These are phyloP conservation scores for Triplophysa bombifrons DNA, from an alignment of 2,797 vertebrate genomes.

Conservation along the genomic window DNA sequence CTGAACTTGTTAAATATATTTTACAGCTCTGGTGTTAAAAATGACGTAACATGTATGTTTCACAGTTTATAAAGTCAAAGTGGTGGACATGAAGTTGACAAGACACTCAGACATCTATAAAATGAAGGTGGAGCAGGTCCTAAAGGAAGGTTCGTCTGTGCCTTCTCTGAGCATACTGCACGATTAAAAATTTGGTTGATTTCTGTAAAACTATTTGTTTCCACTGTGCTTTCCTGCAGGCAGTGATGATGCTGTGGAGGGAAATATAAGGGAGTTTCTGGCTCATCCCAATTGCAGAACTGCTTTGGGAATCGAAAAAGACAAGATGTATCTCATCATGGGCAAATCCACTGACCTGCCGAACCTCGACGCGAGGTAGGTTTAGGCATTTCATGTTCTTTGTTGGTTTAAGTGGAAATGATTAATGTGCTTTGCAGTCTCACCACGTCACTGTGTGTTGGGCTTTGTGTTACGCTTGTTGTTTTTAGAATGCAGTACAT, in stretches of 20 bases:
- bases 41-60: not conserved
- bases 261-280: conserved; percentile 61
- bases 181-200: not conserved
- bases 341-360: conserved; percentile 65
- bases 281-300: conserved; percentile 68
- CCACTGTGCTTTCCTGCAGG: conserved; percentile 57
- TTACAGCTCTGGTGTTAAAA: not conserved
- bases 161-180: not conserved
- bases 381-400: not conserved
- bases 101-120: conserved; percentile 31
- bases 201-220: not conserved
- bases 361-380: conserved; percentile 29
- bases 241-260: conserved; percentile 57
- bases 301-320: conserved; percentile 31
- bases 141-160: conserved; percentile 50
- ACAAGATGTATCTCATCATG: conserved; percentile 74
- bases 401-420: not conserved
- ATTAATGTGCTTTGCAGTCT: not conserved
- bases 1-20: not conserved
- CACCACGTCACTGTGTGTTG: not conserved
- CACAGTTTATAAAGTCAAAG: conserved; percentile 53
- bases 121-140: conserved; percentile 39
- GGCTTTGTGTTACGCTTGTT: not conserved
- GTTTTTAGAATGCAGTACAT: conserved; percentile 35
- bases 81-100: not conserved